These are phyloP conservation scores for Nasonia longicornis DNA, from an alignment of 1,140 invertebrate species.

Conservation along the genomic window DNA sequence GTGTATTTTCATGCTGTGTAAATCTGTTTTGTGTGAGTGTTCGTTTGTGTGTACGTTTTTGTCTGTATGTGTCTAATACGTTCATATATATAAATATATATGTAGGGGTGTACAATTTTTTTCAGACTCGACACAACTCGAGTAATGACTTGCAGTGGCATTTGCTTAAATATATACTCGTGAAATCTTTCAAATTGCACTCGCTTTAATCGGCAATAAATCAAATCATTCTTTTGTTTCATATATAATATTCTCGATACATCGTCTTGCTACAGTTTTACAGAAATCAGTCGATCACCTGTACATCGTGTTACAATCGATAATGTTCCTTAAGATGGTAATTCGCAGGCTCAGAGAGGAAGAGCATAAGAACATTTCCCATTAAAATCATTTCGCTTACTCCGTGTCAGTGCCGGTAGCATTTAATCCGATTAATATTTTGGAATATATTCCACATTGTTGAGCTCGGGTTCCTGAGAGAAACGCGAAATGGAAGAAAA, in stretches of 20 bases:
- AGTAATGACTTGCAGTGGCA: conserved; percentile 24
- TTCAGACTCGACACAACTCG: conserved; percentile 27
- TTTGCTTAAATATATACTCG: conserved; percentile 39
- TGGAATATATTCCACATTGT: conserved; percentile 16
- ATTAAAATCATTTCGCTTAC: conserved; percentile 1
- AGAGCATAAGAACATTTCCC: not conserved
- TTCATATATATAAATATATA: conserved; percentile 32
- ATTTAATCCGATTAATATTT: conserved; percentile 9
- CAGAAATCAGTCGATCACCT: conserved; percentile 40
- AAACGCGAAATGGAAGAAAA: conserved; percentile 15
- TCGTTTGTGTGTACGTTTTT: not conserved
- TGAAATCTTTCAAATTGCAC: conserved; percentile 42
- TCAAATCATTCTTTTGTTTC: conserved; percentile 28
- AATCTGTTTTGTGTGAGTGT: not conserved
- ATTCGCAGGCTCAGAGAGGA: not conserved
- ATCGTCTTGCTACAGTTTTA: conserved; percentile 29
- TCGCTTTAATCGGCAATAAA: conserved; percentile 25
- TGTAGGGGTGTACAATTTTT: conserved; percentile 24
- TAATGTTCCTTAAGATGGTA: conserved; percentile 4
- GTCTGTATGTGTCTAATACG: conserved; percentile 3
- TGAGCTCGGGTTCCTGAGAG: not conserved
- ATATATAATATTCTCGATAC: conserved; percentile 38
- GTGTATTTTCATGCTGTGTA: not conserved
- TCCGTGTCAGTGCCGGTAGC: not conserved
- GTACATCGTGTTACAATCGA: conserved; percentile 36